phyloP scores from a whole-genome alignment of 2,888 invertebrate species.

The Notodonta ziczac region DNA sequence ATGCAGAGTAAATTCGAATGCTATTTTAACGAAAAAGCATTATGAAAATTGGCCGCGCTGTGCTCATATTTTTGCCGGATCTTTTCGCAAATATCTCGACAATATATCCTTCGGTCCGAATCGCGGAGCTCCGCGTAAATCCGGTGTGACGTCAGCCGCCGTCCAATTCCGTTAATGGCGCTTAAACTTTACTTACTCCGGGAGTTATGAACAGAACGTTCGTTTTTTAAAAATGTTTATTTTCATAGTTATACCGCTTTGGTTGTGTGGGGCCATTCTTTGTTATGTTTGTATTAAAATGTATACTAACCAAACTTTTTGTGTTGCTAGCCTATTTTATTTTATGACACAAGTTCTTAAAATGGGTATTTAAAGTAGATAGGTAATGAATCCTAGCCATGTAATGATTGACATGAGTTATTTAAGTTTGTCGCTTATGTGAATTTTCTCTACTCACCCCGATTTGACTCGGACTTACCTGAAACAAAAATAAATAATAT shows the following conservation, averaged over 20 bases:
- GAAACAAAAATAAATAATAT: slow-evolving; percentile 32
- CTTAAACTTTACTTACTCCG: slow-evolving; percentile 66
- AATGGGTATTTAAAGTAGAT: no score
- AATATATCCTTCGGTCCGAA: slow-evolving; percentile 39
- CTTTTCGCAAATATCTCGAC: slow-evolving; percentile 27
- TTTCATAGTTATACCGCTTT: slow-evolving; percentile 28
- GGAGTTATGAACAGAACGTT: slow-evolving; percentile 54
- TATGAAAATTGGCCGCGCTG: slow-evolving; percentile 38
- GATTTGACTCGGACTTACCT: slow-evolving; percentile 42
- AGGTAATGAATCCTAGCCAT: no score
- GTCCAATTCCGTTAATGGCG: slow-evolving; percentile 75
- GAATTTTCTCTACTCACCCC: no score
- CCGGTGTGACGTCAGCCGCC: slow-evolving; percentile 62
- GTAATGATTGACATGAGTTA: no score
- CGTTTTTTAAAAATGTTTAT: slow-evolving; percentile 40
- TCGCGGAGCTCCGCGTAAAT: slow-evolving; percentile 48
- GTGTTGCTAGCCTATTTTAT: no score
- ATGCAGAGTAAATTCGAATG: no score
- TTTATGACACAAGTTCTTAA: no score
- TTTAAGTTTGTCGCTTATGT: no score
- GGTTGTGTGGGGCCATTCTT: slow-evolving; percentile 6
- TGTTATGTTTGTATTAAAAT: neutral
- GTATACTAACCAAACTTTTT: no score
- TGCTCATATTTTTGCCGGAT: slow-evolving; percentile 38
- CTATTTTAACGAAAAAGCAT: slow-evolving; percentile 19